Base-by-base conservation (phyloP, 2,888 invertebrate species). In the Sceliomorpha sp. region DNA sequence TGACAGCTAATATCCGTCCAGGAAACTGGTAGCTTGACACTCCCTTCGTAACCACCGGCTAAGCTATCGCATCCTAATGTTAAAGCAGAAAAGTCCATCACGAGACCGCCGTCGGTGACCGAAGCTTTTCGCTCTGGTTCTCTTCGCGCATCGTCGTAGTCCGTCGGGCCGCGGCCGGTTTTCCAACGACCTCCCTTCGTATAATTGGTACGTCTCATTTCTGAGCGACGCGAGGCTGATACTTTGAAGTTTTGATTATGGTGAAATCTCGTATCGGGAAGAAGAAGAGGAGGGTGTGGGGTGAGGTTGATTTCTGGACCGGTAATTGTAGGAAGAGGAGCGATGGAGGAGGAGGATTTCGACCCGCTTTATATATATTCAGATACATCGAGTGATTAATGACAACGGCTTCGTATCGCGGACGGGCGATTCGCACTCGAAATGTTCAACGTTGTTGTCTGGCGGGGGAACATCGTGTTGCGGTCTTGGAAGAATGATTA, bases 1-100 rank as follows among this genome's bases (percentile, higher is more conserved):
- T 85, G 87, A 88, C 87, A 87, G 87, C 85, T 87, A 88, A 88
- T 88, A 88, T 87, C 87, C 87, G 84, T 77, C 80, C 82, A 81
- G 87, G 85, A 87, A 87, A 86, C 85, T 83, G 84, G 84, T 84
- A 81, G 83, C 82, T 82, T 79, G 70, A 72, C 70, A 60, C 60
- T 60, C 50, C 58, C 67, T 60, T 55, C 63, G 69, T 70, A 73
- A 73, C 73, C 73, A 74, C 60, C 66, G 70, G 76, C 82, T 78
- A 76, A 80, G 76, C 78, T 76, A 78, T 82, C 79, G 77, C 76
- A 76, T 79, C 74, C 74, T 73, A 74, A 79, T 80, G 81, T 81
- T 78, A 81, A 83, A 81, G 78, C 71, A 62, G 63, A 59, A 69
- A 69, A 70, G 50, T 60, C 55, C 59, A 64, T 60, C 48, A 37